phyloP scores from a whole-genome alignment of 2,888 invertebrate genomes.

The Physocephala rufipes region DNA sequence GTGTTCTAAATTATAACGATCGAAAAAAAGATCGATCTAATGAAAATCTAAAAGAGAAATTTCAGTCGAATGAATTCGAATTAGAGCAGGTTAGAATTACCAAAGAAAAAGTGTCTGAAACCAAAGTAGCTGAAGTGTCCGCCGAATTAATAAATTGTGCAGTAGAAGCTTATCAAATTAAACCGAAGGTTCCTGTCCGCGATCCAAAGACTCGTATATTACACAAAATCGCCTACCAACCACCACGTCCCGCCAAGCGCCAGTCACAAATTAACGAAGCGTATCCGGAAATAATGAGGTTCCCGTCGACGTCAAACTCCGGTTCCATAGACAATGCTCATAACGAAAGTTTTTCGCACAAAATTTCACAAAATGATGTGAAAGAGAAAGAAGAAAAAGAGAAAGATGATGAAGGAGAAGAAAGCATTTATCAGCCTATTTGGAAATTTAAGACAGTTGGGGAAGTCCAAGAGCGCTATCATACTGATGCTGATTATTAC shows the following conservation, averaged over 20 bases:
- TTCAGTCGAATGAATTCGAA: background rate
- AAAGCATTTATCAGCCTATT: constrained; percentile 65
- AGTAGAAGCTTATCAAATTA: constrained; percentile 11
- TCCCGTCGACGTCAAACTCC: constrained; percentile 43
- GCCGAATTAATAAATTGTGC: background rate
- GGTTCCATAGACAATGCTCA: background rate
- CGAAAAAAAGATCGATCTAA: background rate
- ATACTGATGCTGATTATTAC: constrained; percentile 47
- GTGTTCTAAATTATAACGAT: background rate
- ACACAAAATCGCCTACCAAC: constrained; percentile 35
- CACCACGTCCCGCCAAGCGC: constrained; percentile 32
- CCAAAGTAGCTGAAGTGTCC: constrained; percentile 18
- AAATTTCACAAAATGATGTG: too few relatives aligned
- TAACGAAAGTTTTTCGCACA: background rate
- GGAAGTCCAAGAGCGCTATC: constrained; percentile 53
- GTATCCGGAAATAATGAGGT: constrained; percentile 44
- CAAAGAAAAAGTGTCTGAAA: constrained; percentile 23
- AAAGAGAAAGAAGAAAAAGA: constrained; percentile 32
- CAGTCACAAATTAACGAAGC: constrained; percentile 4
- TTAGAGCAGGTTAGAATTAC: background rate
- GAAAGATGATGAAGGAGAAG: constrained; percentile 49
- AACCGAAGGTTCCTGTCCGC: constrained; percentile 46
- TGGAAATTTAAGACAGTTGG: constrained; percentile 65
- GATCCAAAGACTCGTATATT: constrained; percentile 50
- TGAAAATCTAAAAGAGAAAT: background rate